Conservation (phyloP, 2,888 invertebrate genomes). For the Crossocerus cetratus region DNA sequence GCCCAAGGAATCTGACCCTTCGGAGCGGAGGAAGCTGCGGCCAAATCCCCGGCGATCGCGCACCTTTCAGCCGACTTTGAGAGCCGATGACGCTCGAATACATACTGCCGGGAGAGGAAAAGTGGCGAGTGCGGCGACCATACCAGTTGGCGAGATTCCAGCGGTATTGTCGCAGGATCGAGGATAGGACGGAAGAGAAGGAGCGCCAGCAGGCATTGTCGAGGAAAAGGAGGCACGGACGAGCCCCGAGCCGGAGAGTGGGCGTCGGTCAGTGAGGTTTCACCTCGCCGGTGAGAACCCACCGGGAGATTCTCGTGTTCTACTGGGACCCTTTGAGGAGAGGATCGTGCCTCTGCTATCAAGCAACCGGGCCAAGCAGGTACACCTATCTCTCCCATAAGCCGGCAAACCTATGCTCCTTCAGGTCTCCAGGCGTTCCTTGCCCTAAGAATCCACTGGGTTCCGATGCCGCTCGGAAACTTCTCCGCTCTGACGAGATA, state of each 20-base stretch:
- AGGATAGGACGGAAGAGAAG: background rate
- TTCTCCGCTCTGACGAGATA: background rate
- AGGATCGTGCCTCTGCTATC: constrained; percentile 44
- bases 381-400: constrained; percentile 42
- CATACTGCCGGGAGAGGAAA: constrained; percentile 20
- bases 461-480: constrained; percentile 14
- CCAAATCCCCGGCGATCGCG: background rate
- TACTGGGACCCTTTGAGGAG: constrained; percentile 31
- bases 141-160: constrained; percentile 47
- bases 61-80: constrained; percentile 6
- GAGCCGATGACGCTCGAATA: background rate
- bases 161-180: constrained; percentile 17
- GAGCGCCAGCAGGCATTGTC: constrained; percentile 28
- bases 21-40: background rate
- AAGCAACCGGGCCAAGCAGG: constrained; percentile 32
- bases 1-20: background rate
- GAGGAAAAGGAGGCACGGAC: constrained; percentile 18
- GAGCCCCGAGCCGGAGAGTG: constrained; percentile 13
- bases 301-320: constrained; percentile 38
- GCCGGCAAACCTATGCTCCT: constrained; percentile 23
- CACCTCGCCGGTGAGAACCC: constrained; percentile 34
- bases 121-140: constrained; percentile 23
- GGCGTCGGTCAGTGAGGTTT: constrained; percentile 47
- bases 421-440: constrained; percentile 4
- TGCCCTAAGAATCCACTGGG: constrained; percentile 25